Conservation (phyloP, 2,888 invertebrate genomes). For the Drosophila greeni region DNA sequence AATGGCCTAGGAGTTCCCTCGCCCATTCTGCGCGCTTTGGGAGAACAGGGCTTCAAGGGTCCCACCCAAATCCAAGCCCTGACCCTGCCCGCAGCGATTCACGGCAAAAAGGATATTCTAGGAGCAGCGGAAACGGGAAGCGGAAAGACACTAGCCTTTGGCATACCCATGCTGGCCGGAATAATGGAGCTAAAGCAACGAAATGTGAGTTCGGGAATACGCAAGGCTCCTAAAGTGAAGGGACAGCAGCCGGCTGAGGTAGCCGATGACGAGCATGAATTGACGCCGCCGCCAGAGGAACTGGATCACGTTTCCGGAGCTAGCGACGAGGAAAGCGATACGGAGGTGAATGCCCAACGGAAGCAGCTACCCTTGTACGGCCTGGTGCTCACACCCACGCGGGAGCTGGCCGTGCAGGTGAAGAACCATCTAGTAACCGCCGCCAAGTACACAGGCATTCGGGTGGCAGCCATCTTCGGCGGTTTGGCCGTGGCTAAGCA, state of each 20-base stretch:
- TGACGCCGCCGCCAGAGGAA: slow-evolving; percentile 78
- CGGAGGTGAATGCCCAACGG: slow-evolving; percentile 43
- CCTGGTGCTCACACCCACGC: slow-evolving; percentile 94
- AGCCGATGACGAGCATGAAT: slow-evolving; percentile 63
- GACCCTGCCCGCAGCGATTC: slow-evolving; percentile 89
- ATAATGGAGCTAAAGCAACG: slow-evolving; percentile 85
- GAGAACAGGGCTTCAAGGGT: slow-evolving; percentile 86
- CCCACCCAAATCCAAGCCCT: slow-evolving; percentile 94
- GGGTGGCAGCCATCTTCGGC: slow-evolving; percentile 92
- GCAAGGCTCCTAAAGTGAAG: slow-evolving; percentile 63
- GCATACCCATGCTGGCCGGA: slow-evolving; percentile 93
- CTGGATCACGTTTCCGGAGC: slow-evolving; percentile 67
- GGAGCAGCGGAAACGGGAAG: slow-evolving; percentile 99
- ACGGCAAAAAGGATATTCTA: slow-evolving; percentile 92
- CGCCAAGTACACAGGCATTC: slow-evolving; percentile 87
- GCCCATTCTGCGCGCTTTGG: slow-evolving; percentile 85
- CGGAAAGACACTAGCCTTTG: slow-evolving; percentile 98
- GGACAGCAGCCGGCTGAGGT: slow-evolving; percentile 33
- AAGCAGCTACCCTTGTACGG: slow-evolving; percentile 82
- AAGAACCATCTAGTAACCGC: slow-evolving; percentile 89
- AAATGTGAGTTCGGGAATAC: slow-evolving; percentile 74
- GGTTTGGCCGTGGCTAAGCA: slow-evolving; percentile 97
- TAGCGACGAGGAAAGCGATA: slow-evolving; percentile 59
- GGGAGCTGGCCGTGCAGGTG: slow-evolving; percentile 97
- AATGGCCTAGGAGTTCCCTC: slow-evolving; percentile 83